Evolutionary conservation across 2,888 invertebrate genomes (phyloP).

Genomic region (Athalia circularis): DNA sequence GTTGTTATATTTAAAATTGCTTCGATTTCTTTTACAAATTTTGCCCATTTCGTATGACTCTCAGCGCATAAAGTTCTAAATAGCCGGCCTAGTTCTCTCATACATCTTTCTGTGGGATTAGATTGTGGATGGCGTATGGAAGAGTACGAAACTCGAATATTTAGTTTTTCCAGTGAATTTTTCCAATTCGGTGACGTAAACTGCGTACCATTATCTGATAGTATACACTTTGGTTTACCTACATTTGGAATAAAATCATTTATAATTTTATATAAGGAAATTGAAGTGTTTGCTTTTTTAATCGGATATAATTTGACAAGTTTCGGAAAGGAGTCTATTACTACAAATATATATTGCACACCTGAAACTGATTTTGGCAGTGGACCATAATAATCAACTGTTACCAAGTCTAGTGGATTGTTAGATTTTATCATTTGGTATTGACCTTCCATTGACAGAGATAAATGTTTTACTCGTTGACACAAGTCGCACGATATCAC

Average conservation of each 20-base stretch:
- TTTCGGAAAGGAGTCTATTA: slow-evolving; percentile 49
- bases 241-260: slow-evolving; percentile 37
- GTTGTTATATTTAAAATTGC: not conserved
- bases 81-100: slow-evolving; percentile 47
- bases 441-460: slow-evolving; percentile 46
- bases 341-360: slow-evolving; percentile 49
- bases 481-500: slow-evolving; percentile 45
- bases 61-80: not conserved
- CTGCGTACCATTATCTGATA: slow-evolving; percentile 45
- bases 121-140: slow-evolving; percentile 49
- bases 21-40: not conserved
- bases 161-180: slow-evolving; percentile 7
- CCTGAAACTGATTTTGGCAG: slow-evolving; percentile 44
- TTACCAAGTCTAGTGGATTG: slow-evolving; percentile 46
- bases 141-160: not conserved
- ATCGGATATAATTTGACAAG: slow-evolving; percentile 47
- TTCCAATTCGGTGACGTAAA: slow-evolving; percentile 51
- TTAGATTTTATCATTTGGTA: slow-evolving; percentile 35
- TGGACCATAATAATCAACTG: slow-evolving; percentile 52
- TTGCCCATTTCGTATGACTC: not conserved
- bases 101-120: slow-evolving; percentile 51
- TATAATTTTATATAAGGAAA: slow-evolving; percentile 40
- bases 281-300: slow-evolving; percentile 41
- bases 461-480: slow-evolving; percentile 49
- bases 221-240: slow-evolving; percentile 42